Evolutionary conservation across 2,113 vertebrate genomes (phyloP).

Genomic region (Chloropsis cyanopogon): DNA sequence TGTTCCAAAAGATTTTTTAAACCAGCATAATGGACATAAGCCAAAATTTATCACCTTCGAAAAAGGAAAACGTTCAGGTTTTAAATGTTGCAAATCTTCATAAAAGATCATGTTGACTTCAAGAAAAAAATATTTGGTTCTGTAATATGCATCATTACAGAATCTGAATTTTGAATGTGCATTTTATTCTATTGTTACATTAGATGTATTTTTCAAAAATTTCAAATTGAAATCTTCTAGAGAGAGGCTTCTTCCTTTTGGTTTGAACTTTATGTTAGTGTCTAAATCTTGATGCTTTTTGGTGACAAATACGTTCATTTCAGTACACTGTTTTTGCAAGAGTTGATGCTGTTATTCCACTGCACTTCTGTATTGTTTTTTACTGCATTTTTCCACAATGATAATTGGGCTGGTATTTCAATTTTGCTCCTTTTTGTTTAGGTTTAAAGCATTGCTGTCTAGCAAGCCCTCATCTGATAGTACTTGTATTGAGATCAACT

Average conservation of each 20-base stretch:
- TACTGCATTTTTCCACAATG: not conserved
- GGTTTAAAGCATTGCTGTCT: conserved; percentile 93
- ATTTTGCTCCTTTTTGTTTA: conserved; percentile 38
- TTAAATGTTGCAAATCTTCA: not conserved
- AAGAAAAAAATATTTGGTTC: not conserved
- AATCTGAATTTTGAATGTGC: not conserved
- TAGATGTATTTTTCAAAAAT: not conserved
- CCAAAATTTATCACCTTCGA: not conserved
- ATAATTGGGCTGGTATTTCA: conserved; percentile 6
- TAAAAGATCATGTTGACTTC: not conserved
- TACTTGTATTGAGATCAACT: conserved; percentile 96
- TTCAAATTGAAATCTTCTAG: not conserved
- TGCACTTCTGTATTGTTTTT: not conserved
- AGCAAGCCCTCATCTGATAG: conserved; percentile 91
- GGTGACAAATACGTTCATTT: not conserved
- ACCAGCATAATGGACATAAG: not conserved
- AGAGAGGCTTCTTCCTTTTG: not conserved
- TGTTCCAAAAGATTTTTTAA: not conserved
- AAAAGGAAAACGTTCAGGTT: not conserved
- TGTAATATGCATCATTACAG: not conserved
- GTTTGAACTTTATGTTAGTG: not conserved
- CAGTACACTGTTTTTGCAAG: not conserved
- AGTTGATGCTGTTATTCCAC: not conserved
- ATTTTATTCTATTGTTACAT: not conserved
- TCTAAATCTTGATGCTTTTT: not conserved